These are phyloP conservation scores for Festucalex cinctus DNA, from an alignment of 2,113 vertebrate species.

Conservation along the genomic window DNA sequence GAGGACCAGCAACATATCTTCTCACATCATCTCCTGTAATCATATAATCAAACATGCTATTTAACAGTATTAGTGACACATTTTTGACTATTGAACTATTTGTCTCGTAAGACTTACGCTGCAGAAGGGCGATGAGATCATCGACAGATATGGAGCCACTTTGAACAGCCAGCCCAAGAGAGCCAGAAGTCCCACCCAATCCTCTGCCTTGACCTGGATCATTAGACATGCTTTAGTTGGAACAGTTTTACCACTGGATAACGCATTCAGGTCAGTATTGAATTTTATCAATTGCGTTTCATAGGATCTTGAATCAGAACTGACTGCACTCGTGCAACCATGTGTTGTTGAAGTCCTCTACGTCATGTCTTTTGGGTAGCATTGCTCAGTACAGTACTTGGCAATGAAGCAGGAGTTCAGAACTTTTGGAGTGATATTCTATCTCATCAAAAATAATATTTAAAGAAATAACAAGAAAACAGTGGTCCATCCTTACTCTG, in stretches of 20 bases:
- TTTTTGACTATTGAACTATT: too few species aligned
- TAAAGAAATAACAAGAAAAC: neutral
- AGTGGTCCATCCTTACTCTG: conserved; percentile 65
- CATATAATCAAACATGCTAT: conserved; percentile 6
- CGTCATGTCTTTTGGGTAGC: neutral
- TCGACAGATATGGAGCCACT: conserved; percentile 61
- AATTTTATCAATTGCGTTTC: neutral
- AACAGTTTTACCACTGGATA: neutral
- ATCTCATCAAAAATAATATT: neutral
- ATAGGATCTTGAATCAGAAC: neutral
- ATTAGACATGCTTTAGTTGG: neutral
- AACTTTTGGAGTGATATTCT: too few species aligned
- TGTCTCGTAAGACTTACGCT: conserved; percentile 55
- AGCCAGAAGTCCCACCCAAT: conserved; percentile 18
- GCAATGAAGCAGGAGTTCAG: neutral
- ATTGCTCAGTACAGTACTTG: too few species aligned
- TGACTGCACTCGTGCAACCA: neutral
- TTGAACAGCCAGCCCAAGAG: conserved; percentile 49
- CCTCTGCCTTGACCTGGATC: conserved; percentile 32
- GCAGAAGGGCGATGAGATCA: conserved; percentile 77
- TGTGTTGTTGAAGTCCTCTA: neutral
- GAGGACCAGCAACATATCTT: conserved; percentile 74
- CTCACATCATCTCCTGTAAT: conserved; percentile 82
- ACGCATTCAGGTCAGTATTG: neutral
- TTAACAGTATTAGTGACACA: neutral